Evolutionary conservation across 2,888 invertebrate genomes (phyloP).

Genomic region (Lobophora halterata): DNA sequence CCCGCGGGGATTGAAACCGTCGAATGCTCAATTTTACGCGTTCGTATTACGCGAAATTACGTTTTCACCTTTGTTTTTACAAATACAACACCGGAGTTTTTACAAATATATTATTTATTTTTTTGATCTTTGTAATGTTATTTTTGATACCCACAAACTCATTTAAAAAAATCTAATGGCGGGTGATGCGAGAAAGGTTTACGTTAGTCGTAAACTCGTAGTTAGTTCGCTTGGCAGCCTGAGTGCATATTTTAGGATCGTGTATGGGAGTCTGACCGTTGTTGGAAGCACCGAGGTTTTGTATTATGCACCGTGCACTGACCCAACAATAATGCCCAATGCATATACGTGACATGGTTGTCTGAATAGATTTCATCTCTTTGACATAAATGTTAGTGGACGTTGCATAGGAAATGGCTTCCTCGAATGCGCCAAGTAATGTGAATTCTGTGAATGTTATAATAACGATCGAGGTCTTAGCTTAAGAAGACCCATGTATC

Average conservation of each 20-base stretch:
- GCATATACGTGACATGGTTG: conserved; percentile 41
- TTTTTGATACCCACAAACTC: conserved; percentile 40
- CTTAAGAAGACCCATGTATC: too few relatives aligned
- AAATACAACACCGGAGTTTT: conserved; percentile 35
- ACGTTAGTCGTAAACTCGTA: conserved; percentile 57
- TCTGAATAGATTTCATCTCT: conserved; percentile 35
- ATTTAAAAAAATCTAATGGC: conserved; percentile 50
- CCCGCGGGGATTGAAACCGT: conserved; percentile 50
- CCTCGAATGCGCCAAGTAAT: conserved; percentile 23
- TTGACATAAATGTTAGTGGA: conserved; percentile 28
- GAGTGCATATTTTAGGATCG: conserved; percentile 59
- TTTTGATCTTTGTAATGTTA: conserved; percentile 30
- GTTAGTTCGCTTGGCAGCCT: conserved; percentile 46
- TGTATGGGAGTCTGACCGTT: conserved; percentile 42
- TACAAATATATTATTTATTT: conserved; percentile 31
- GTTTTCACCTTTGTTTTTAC: conserved; percentile 41
- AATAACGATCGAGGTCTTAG: conserved; percentile 20
- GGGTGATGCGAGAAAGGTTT: conserved; percentile 52
- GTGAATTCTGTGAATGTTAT: conserved; percentile 25
- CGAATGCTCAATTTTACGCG: conserved; percentile 60
- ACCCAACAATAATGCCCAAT: conserved; percentile 35
- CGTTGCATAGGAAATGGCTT: conserved; percentile 34
- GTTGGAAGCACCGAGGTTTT: conserved; percentile 31
- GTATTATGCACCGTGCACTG: conserved; percentile 41
- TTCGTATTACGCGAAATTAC: conserved; percentile 43